phyloP scores from a whole-genome alignment of 2,888 invertebrate genomes.

The Selenia dentaria region DNA sequence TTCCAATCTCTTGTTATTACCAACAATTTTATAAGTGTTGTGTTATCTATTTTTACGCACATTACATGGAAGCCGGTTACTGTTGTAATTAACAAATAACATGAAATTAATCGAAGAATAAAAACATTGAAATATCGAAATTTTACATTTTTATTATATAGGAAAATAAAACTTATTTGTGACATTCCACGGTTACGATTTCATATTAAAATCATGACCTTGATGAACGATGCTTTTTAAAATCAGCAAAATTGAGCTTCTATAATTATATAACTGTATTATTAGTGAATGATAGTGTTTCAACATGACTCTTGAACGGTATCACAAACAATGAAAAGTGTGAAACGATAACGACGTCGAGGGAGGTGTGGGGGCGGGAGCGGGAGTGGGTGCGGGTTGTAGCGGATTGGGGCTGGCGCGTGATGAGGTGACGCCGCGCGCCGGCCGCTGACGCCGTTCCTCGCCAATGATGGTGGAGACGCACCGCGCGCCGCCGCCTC shows the following conservation, averaged over 20 bases:
- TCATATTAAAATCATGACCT: conserved; percentile 5
- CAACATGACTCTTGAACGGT: conserved; percentile 24
- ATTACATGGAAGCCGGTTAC: too few species aligned
- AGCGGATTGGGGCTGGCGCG: conserved; percentile 45
- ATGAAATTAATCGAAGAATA: too few species aligned
- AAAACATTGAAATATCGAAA: conserved; percentile 25
- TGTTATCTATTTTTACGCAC: too few species aligned
- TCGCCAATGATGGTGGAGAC: conserved; percentile 83
- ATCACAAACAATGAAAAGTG: conserved; percentile 40
- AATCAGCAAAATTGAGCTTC: conserved; percentile 2
- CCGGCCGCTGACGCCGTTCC: conserved; percentile 79
- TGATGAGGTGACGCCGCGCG: conserved; percentile 80
- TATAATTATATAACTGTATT: neutral
- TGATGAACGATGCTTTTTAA: neutral
- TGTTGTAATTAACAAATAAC: too few species aligned
- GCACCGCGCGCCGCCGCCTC: conserved; percentile 77
- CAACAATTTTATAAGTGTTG: neutral
- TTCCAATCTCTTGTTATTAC: neutral
- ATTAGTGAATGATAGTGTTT: conserved; percentile 12
- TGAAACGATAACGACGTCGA: conserved; percentile 40
- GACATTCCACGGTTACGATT: neutral
- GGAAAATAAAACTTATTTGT: neutral
- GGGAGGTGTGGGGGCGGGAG: conserved; percentile 42
- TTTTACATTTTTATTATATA: neutral
- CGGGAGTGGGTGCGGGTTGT: conserved; percentile 41